These are phyloP conservation scores for Andrena praecox DNA, from an alignment of 2,888 invertebrate genomes.

Conservation along the genomic window DNA sequence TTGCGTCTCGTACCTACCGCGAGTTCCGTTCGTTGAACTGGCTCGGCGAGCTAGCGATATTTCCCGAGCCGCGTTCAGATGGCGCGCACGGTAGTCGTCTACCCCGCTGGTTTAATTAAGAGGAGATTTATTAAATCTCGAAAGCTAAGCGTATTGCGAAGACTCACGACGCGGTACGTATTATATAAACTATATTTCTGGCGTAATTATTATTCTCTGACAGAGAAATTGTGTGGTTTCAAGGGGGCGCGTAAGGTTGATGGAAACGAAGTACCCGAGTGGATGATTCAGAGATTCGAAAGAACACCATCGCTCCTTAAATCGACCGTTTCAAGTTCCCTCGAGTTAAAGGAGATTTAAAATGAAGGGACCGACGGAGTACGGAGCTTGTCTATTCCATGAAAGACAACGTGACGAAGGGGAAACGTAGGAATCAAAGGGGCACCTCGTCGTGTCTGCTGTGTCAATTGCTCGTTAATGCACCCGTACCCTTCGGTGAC, in stretches of 20 bases:
- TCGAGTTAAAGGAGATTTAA: neutral
- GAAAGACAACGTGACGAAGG: neutral
- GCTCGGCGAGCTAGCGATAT: neutral
- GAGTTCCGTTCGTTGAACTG: slow-evolving; percentile 28
- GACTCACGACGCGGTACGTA: no score
- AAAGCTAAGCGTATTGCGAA: no score
- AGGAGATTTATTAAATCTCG: neutral
- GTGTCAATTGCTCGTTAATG: slow-evolving; percentile 42
- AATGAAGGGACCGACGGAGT: neutral
- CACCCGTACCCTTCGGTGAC: slow-evolving; percentile 30
- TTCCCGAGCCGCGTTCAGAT: slow-evolving; percentile 41
- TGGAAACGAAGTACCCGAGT: no score
- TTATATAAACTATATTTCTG: no score
- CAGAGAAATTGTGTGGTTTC: no score
- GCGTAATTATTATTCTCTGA: no score
- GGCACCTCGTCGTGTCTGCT: neutral
- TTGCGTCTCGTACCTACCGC: slow-evolving; percentile 37
- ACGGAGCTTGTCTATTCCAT: neutral
- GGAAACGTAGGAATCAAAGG: neutral
- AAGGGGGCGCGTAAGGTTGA: no score
- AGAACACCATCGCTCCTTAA: no score
- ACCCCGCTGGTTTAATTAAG: neutral
- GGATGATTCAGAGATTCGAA: no score
- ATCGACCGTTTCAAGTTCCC: neutral
- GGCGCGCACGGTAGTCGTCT: slow-evolving; percentile 36